Evolutionary conservation across 2,797 vertebrate genomes (phyloP), one percentile per base, ranked within the genome.

Genomic region (Aselliscus stoliczkanus): DNA sequence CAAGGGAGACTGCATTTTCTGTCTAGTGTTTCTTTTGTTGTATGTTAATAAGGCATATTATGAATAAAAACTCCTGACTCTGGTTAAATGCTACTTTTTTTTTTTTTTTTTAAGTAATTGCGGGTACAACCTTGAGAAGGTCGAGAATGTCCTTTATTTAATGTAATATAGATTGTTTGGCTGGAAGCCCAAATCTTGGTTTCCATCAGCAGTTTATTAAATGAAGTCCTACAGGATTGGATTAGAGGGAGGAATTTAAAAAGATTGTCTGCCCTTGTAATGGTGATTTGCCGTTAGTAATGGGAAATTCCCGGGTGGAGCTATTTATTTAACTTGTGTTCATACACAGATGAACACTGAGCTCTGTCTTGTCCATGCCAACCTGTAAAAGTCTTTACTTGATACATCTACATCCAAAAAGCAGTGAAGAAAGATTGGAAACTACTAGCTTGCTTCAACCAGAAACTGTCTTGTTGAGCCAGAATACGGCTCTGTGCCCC

Each of bases 271-370:
- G 39, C 25, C 21, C 54, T 93, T 75, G 42, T 31, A 27, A 25
- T 81, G 62, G 62, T 89, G 83, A 84, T 87, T 88, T n/a, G 39
- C 42, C 27, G 56, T 96, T 77, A 83, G 64, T 83, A 80, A 81
- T 75, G 60, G 90, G 90, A 77, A 88, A 85, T 97, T 92, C 75
- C 76, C 88, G 77, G 92, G 65, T 44, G 21, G 60, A 83, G 80
- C 39, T 69, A 44, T 42, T 93, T 79, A 29, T 54, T 85, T 93
- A 85, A 83, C 34, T 79, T 77, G 47, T 9, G 27, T 76, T 92
- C 23, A 7, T 58, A 39, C 18, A 52, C 54, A 92, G 37, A 42
- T 94, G 56, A 85, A 82, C 31, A 37, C 17, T 94, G 85, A 94
- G n/a, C 29, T 95, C 34, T 81, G 10, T 87, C 42, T 93, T 79